phyloP scores from a whole-genome alignment of 2,797 vertebrate genomes.

The Xiphorhynchus erythropygius region DNA sequence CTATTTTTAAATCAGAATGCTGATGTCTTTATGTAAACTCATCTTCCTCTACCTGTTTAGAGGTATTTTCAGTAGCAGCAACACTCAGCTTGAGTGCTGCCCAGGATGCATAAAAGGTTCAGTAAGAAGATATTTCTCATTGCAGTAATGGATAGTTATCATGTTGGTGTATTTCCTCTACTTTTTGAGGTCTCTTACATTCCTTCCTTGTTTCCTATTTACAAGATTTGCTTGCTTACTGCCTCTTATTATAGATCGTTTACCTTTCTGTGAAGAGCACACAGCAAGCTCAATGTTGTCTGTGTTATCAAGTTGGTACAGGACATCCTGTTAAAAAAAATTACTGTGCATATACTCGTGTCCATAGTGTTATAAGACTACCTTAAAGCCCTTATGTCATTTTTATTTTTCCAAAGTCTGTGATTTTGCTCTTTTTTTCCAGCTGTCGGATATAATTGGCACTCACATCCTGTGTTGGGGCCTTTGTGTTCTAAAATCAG shows the following conservation, averaged over 20 bases:
- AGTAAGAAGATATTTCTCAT: not conserved
- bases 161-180: not conserved
- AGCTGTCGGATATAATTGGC: conserved; percentile 40
- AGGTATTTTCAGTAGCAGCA: not conserved
- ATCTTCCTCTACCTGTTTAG: not conserved
- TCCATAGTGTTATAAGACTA: not conserved
- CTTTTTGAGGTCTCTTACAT: not conserved
- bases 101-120: not conserved
- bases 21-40: not conserved
- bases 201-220: not conserved
- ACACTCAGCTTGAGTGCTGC: not conserved
- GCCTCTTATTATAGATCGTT: not conserved
- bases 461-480: not conserved
- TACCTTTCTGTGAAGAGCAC: not conserved
- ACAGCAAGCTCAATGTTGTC: not conserved
- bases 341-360: not conserved
- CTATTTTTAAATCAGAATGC: not conserved
- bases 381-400: not conserved
- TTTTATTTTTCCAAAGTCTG: conserved; percentile 9
- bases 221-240: not conserved
- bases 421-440: conserved; percentile 12
- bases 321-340: not conserved
- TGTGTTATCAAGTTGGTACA: not conserved
- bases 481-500: conserved; percentile 32
- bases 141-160: not conserved